Conservation (phyloP, 2,113 vertebrate species). For the Ceyx cyanopectus region DNA sequence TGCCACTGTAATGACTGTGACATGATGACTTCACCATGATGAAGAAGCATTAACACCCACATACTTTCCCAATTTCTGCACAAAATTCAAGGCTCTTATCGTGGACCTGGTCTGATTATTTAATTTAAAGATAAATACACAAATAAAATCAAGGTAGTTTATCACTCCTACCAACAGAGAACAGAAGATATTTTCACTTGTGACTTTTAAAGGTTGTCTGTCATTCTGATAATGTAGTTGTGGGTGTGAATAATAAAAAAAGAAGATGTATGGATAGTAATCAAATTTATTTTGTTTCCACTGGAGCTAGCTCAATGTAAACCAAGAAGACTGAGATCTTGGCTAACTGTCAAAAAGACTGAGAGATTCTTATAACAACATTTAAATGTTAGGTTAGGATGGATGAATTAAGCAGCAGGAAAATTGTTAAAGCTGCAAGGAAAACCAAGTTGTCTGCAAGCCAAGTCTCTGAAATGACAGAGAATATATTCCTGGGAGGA, state of each 20-base stretch:
- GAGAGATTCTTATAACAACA: background rate
- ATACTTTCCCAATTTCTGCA: background rate
- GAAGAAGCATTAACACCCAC: background rate
- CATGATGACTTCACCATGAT: rapidly evolving
- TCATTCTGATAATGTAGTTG: background rate
- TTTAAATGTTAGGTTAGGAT: background rate
- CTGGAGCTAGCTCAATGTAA: background rate
- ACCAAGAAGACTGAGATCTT: background rate
- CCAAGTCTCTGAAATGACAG: background rate
- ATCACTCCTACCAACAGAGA: background rate
- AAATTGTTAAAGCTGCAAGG: background rate
- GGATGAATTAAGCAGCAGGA: background rate
- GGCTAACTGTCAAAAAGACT: background rate
- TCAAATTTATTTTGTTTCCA: background rate
- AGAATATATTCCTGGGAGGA: background rate
- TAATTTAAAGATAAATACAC: background rate
- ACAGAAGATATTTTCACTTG: background rate
- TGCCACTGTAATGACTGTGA: background rate
- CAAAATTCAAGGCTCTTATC: background rate
- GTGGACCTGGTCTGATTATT: background rate
- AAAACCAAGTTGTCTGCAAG: background rate
- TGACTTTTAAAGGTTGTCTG: background rate
- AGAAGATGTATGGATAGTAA: background rate
- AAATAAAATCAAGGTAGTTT: background rate
- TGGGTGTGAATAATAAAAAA: background rate